Conservation (phyloP, 2,888 invertebrate genomes). For the Macropis europaea region DNA sequence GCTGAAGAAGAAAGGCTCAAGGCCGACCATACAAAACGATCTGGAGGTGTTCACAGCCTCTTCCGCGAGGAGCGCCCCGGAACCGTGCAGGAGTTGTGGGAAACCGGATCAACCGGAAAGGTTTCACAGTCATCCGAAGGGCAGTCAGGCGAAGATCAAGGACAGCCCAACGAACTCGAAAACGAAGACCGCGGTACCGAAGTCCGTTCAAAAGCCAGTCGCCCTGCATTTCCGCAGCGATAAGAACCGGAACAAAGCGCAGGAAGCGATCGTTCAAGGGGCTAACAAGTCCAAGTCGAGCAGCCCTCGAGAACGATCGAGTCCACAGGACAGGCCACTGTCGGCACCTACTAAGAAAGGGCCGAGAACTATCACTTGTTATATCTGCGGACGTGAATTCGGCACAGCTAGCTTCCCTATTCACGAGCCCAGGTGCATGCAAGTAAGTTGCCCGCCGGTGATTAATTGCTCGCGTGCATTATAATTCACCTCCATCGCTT, state of each 20-base stretch:
- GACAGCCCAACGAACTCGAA: slow-evolving; percentile 34
- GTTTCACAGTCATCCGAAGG: slow-evolving; percentile 82
- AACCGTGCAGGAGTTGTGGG: slow-evolving; percentile 85
- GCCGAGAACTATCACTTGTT: slow-evolving; percentile 81
- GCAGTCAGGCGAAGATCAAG: slow-evolving; percentile 60
- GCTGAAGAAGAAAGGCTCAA: slow-evolving; percentile 59
- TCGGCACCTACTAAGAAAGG: slow-evolving; percentile 57
- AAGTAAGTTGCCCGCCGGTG: slow-evolving; percentile 76
- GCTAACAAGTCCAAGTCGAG: background rate
- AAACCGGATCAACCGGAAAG: slow-evolving; percentile 86
- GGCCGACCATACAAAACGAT: slow-evolving; percentile 59
- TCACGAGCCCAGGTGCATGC: slow-evolving; percentile 85
- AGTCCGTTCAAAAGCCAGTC: slow-evolving; percentile 81
- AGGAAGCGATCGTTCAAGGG: slow-evolving; percentile 23
- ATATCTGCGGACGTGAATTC: slow-evolving; percentile 85
- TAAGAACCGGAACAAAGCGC: slow-evolving; percentile 55
- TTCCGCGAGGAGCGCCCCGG: slow-evolving; percentile 72
- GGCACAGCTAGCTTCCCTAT: slow-evolving; percentile 84
- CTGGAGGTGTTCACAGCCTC: slow-evolving; percentile 66
- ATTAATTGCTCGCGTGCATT: background rate
- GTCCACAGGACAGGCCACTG: slow-evolving; percentile 16
- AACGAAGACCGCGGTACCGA: slow-evolving; percentile 72
- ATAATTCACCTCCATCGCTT: background rate
- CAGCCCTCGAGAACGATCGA: background rate
- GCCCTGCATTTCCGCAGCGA: slow-evolving; percentile 80